phyloP scores from a whole-genome alignment of 1,140 invertebrate genomes.

The Drosophila sulfurigaster region DNA sequence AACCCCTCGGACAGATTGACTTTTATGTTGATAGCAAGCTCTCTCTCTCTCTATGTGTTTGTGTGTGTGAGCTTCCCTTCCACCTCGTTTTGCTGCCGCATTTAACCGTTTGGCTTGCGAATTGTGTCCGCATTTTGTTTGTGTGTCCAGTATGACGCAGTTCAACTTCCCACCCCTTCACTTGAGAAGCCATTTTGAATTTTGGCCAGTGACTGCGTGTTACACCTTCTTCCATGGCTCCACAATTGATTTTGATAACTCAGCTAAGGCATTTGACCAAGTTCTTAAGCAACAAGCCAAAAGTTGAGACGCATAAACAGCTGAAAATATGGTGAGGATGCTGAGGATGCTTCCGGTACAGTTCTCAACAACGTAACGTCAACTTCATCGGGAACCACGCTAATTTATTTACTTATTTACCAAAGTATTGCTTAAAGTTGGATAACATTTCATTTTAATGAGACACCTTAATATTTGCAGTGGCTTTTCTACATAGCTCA shows the following conservation, averaged over 20 bases:
- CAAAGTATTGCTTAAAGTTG: too few relatives aligned
- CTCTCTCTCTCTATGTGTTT: conserved; percentile 3
- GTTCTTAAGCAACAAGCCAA: neutral
- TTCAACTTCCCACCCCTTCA: conserved; percentile 53
- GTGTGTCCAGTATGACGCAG: conserved; percentile 49
- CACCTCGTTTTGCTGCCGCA: neutral
- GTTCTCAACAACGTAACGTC: neutral
- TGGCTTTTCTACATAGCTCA: too few relatives aligned
- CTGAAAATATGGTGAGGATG: neutral
- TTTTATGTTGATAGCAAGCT: conserved; percentile 66
- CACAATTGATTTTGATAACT: conserved; percentile 56
- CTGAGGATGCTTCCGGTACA: neutral
- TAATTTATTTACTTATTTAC: too few relatives aligned
- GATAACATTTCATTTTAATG: too few relatives aligned
- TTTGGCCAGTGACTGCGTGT: conserved; percentile 30
- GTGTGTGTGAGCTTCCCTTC: neutral
- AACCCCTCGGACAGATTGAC: conserved; percentile 73
- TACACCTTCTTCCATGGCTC: conserved; percentile 38
- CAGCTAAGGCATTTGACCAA: conserved; percentile 17
- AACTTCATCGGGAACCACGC: too few relatives aligned
- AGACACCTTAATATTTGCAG: too few relatives aligned
- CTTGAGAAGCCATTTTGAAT: conserved; percentile 68
- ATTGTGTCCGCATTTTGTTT: conserved; percentile 25
- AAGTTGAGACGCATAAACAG: neutral
- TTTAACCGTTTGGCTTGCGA: conserved; percentile 22